Percentiles rank a stretch among this genome's conserved stretches.
Evolutionary conservation across 1,140 invertebrate species (phyloP).

Genomic region (Conus betulinus): DNA sequence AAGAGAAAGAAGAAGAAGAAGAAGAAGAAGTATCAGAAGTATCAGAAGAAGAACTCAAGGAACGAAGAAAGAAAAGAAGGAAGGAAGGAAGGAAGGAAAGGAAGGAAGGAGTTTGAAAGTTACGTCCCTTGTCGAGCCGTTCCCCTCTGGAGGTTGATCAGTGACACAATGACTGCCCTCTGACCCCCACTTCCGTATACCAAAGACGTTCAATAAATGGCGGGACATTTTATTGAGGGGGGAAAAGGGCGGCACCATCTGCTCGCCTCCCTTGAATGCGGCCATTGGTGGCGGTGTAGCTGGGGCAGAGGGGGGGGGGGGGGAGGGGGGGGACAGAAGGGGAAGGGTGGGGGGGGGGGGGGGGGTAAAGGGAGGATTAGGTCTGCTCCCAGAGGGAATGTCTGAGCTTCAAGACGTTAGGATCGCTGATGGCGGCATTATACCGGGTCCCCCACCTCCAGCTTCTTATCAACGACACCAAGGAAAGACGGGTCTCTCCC

Average conservation of each 20-base stretch:
- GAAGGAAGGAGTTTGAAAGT: slow-evolving; percentile 19
- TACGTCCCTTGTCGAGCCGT: neutral
- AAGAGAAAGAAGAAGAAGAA: too few relatives aligned
- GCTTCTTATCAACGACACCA: slow-evolving; percentile 45
- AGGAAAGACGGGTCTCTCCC: slow-evolving; percentile 28
- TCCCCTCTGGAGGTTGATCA: neutral
- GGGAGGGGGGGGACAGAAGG: too few relatives aligned
- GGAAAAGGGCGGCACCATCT: slow-evolving; percentile 35
- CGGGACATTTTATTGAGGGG: slow-evolving; percentile 44
- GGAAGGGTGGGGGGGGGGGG: neutral
- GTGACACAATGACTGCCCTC: slow-evolving; percentile 32
- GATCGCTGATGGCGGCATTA: slow-evolving; percentile 46
- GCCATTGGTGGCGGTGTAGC: slow-evolving; percentile 36
- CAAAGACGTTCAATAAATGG: slow-evolving; percentile 40
- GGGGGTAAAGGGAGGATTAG: slow-evolving; percentile 25
- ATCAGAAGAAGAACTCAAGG: neutral
- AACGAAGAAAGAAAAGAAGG: too few relatives aligned
- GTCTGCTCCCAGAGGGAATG: slow-evolving; percentile 41
- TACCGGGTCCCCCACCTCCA: slow-evolving; percentile 10
- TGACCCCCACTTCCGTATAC: slow-evolving; percentile 45
- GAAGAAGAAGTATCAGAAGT: too few relatives aligned
- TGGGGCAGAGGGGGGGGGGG: neutral
- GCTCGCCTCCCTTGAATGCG: slow-evolving; percentile 38
- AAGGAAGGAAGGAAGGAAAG: neutral
- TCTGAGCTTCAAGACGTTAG: slow-evolving; percentile 26